phyloP scores from a whole-genome alignment of 2,797 vertebrate genomes.

The Carapus acus region DNA sequence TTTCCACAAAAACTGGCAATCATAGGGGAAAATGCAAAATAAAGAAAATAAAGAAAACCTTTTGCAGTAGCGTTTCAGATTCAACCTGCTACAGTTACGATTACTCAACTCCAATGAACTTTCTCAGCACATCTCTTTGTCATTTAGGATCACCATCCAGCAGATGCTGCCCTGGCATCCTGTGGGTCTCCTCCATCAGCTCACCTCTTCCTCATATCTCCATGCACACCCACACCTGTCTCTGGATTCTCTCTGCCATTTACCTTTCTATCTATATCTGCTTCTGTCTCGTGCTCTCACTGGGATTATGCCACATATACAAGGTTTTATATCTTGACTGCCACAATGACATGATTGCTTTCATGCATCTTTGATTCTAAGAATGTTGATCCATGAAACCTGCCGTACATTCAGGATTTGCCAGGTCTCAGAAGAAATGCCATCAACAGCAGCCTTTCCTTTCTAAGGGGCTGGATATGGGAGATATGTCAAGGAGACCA shows the following conservation, averaged over 20 bases:
- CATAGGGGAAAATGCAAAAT: slow-evolving; percentile 1
- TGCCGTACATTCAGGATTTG: slow-evolving; percentile 21
- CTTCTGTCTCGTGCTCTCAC: neutral
- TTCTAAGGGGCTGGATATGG: too few relatives aligned
- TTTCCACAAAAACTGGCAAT: too few relatives aligned
- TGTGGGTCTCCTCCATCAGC: slow-evolving; percentile 53
- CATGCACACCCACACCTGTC: slow-evolving; percentile 13
- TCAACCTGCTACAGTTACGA: slow-evolving; percentile 3
- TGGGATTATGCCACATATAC: neutral
- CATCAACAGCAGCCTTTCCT: too few relatives aligned
- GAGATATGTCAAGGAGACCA: too few relatives aligned
- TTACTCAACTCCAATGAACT: slow-evolving; percentile 7
- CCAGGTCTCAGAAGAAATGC: too few relatives aligned
- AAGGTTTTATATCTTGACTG: neutral
- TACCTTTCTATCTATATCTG: neutral
- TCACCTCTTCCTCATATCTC: slow-evolving; percentile 18
- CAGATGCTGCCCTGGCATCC: slow-evolving; percentile 60
- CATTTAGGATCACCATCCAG: slow-evolving; percentile 49
- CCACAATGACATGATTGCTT: slow-evolving; percentile 12
- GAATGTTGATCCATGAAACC: slow-evolving; percentile 14
- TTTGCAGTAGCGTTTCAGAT: slow-evolving; percentile 3
- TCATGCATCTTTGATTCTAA: slow-evolving; percentile 6
- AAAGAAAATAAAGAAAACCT: slow-evolving; percentile 1
- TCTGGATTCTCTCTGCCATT: slow-evolving; percentile 6
- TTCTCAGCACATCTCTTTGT: slow-evolving; percentile 21